Evolutionary conservation across 2,888 invertebrate genomes (phyloP).

Genomic region (Rotaria macrura): DNA sequence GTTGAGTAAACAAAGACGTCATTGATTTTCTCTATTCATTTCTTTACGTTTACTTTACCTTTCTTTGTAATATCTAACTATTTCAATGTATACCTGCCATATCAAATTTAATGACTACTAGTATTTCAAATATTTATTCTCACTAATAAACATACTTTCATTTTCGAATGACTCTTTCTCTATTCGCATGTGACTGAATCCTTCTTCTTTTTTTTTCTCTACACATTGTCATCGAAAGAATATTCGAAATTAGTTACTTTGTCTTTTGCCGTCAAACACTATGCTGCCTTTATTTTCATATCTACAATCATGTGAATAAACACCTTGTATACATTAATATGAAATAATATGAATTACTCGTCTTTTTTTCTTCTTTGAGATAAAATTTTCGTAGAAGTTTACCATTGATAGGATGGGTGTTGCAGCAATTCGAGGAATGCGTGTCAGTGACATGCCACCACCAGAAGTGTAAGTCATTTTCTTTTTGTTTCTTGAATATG

Average conservation of each 20-base stretch:
- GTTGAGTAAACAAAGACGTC: no score
- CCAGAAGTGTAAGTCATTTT: neutral
- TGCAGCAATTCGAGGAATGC: neutral
- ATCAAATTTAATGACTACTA: no score
- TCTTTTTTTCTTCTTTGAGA: neutral
- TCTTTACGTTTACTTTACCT: no score
- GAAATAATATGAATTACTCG: neutral
- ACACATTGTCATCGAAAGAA: no score
- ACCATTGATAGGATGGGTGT: neutral
- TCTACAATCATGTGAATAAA: neutral
- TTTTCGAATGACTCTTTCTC: no score
- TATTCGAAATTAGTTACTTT: neutral
- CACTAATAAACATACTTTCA: no score
- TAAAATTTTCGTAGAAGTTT: neutral
- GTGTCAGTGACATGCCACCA: neutral
- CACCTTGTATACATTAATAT: neutral
- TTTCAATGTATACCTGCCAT: no score
- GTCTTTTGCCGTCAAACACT: neutral
- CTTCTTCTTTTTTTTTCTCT: no score
- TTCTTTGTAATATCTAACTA: no score
- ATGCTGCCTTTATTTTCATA: neutral
- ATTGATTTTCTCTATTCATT: no score
- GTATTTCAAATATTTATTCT: no score
- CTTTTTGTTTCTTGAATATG: neutral
- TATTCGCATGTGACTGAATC: no score